Base-by-base conservation (phyloP, 1,140 invertebrate genomes). In the Penaeus chinensis region DNA sequence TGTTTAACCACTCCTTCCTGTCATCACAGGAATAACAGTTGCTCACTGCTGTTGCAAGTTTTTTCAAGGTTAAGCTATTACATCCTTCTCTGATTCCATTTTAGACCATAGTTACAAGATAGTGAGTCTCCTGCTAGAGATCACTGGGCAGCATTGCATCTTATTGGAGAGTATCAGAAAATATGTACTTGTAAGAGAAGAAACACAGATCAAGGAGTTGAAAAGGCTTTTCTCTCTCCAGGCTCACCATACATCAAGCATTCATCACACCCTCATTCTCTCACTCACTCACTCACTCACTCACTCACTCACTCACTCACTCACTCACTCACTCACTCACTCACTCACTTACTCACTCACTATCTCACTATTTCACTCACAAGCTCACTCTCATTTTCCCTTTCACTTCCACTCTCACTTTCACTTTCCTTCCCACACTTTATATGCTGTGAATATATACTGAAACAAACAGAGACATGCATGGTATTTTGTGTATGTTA, bases 251-350 rank as follows among this genome's bases (percentile, higher is more conserved):
- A 19, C 20, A 22, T 0, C 1, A 16, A 11, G 66, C 11, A 71
- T 71, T 71, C 16, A 2, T 13, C 20, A 42, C 4, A 3, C 4
- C 1, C 69, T 74, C 69, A 1, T 8, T 74, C 65, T 8, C 66
- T 69, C 66, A 24, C 66, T 69, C 66, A 24, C 66, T 69, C 66
- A 24, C 66, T 74, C 69, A 32, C 69, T 74, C 20, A 69, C 2
- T 69, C 69, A 27, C n/a, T 71, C n/a, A 27, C 69, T 71, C 69
- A 27, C n/a, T 71, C n/a, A 32, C 69, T 74, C 69, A 18, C 24
- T 74, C 78, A 54, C 54, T 22, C 54, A n/a, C 78, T 22, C 78
- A 54, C 78, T 16, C 16, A 54, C 54, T 54, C 54, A 13, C 10
- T 54, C 47, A 47, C 47, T 47, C 11, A 3, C 7, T 47, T 5